Percentiles rank a stretch among this genome's conserved stretches.
Conservation (phyloP, 2,113 vertebrate genomes). For the Chaenocephalus aceratus region DNA sequence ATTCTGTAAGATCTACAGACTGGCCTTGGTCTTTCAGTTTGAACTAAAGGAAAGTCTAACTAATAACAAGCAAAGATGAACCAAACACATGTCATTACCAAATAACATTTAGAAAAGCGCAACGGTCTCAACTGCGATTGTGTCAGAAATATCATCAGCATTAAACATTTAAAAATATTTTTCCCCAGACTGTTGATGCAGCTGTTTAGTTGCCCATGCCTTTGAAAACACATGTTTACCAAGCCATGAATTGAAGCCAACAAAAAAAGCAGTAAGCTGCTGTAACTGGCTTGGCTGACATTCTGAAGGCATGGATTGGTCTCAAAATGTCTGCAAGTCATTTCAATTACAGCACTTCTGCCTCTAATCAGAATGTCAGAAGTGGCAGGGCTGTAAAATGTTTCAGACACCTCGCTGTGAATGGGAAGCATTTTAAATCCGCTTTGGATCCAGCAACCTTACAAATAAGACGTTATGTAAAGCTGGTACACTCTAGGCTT, state of each 20-base stretch:
- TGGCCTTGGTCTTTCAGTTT: constrained; percentile 10
- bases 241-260: not conserved
- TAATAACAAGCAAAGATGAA: constrained; percentile 6
- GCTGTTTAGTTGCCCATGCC: not conserved
- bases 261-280: not conserved
- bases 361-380: constrained; percentile 55
- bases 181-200: not conserved
- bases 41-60: constrained; percentile 12
- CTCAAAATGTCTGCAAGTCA: constrained; percentile 35
- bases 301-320: constrained; percentile 6
- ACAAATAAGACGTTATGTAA: not conserved
- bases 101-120: not conserved
- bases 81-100: not conserved
- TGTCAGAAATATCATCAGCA: constrained; percentile 6
- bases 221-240: not conserved
- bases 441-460: constrained; percentile 33
- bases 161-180: not conserved
- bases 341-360: constrained; percentile 31
- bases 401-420: constrained; percentile 28
- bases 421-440: constrained; percentile 44
- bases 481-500: not conserved
- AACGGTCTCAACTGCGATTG: not conserved
- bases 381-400: constrained; percentile 9
- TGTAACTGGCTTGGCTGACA: not conserved
- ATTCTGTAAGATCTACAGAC: not conserved